Evolutionary conservation across 2,113 vertebrate species (phyloP), one percentile per base, ranked within the genome.

Genomic region (Tragelaphus buxtoni): DNA sequence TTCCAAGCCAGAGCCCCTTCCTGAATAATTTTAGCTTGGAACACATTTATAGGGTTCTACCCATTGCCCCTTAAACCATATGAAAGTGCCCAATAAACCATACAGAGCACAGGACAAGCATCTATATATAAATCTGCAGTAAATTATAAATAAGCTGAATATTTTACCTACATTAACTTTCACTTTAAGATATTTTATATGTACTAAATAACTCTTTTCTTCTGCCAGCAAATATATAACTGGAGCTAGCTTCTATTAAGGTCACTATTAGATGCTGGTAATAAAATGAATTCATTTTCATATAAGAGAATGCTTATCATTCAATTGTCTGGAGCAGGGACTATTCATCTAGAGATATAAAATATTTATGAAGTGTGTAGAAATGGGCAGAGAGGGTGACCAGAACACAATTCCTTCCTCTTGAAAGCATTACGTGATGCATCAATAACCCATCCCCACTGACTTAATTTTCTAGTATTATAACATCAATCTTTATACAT

Each of bases 261-360:
- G 45, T 20, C 18, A 12, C 55, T 56, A 39, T 94, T 87, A 87
- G 56, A 58, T 69, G 10, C 35, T 89, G 26, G 3, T 65, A 72
- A 84, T 94, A 96, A 94, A 28, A 39, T 4, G 7, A 74, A 92
- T 53, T 95, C 12, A 93, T 94, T 93, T 97, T 96, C 53, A 51
- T 82, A 32, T 7, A 81, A 79, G 30, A 90, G 39, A 88, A 93
- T 85, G 10, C 24, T 94, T 76, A 53, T 45, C 22, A 20, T 86
- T 94, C 35, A 88, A 13, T 76, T 89, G 28, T 90, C 49, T 90
- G 11, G 84, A 74, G 51, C 28, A 58, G 17, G 60, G 30, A 84
- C 63, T 90, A 91, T 95, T 93, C 81, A 91, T 84, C 18, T 80
- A 82, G 45, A 79, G 30, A n/a, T n/a, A 61, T 88, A 76, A 97